These are phyloP conservation scores for Aphis gossypii DNA, from an alignment of 1,140 invertebrate species.

Conservation along the genomic window DNA sequence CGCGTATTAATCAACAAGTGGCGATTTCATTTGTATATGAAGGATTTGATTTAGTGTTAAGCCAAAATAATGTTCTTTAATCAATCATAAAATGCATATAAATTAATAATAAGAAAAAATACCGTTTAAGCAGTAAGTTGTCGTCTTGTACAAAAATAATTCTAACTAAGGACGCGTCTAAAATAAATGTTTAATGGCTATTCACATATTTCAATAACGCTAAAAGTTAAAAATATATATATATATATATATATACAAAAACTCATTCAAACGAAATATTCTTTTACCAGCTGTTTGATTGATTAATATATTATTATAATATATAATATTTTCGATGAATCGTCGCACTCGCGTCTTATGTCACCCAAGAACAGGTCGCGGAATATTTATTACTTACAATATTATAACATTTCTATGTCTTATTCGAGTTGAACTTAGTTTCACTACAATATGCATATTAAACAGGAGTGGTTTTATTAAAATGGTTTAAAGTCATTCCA, in stretches of 20 bases:
- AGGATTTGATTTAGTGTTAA: background rate
- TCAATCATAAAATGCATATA: background rate
- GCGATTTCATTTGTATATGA: background rate
- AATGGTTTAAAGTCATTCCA: constrained; percentile 22
- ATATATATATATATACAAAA: background rate
- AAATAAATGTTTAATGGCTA: no score
- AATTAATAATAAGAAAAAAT: background rate
- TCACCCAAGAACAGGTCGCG: background rate
- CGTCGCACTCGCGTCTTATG: background rate
- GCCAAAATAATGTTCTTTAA: constrained; percentile 8
- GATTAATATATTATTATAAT: background rate
- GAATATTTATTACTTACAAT: background rate
- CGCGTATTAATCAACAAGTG: constrained; percentile 1
- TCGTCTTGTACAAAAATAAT: no score
- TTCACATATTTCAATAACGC: no score
- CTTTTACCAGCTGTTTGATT: background rate
- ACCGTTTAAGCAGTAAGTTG: background rate
- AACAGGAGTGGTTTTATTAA: constrained; percentile 30
- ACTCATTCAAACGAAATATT: background rate
- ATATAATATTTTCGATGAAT: background rate
- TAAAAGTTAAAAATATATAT: background rate
- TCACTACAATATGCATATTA: background rate
- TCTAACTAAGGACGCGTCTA: no score
- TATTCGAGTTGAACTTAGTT: constrained; percentile 21
- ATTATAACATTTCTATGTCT: background rate